Evolutionary conservation across 2,113 vertebrate genomes (phyloP).

Genomic region (Bubalus kerabau): DNA sequence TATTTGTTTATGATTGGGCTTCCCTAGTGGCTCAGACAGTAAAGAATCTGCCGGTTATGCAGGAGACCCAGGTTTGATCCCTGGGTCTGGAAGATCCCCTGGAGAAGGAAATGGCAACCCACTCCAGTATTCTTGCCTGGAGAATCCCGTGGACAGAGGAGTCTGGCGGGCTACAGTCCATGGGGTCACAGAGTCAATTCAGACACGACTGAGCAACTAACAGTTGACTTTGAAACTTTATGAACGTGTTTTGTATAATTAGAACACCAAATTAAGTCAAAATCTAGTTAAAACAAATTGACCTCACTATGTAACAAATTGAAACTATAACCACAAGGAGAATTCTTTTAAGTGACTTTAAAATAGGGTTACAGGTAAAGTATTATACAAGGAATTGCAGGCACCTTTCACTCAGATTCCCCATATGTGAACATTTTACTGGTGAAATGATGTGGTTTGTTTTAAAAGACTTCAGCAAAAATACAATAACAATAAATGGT

Average conservation of each 20-base stretch:
- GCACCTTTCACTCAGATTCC: neutral
- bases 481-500: neutral
- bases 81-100: neutral
- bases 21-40: neutral
- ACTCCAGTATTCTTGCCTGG: neutral
- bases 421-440: neutral
- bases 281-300: constrained; percentile 49
- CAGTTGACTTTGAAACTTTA: neutral
- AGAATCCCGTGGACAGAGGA: neutral
- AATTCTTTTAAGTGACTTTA: constrained; percentile 42
- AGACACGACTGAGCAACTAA: neutral
- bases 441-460: neutral
- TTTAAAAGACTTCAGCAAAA: constrained; percentile 1
- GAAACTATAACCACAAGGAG: neutral
- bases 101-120: neutral
- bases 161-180: neutral
- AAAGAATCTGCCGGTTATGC: neutral
- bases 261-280: constrained; percentile 45
- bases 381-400: neutral
- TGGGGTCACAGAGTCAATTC: neutral
- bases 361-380: neutral
- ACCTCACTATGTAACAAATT: neutral
- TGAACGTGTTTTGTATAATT: neutral
- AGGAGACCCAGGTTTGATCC: neutral
- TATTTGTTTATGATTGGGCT: neutral